Conservation (phyloP, 2,888 invertebrate species). For the Argynnis bischoffii region DNA sequence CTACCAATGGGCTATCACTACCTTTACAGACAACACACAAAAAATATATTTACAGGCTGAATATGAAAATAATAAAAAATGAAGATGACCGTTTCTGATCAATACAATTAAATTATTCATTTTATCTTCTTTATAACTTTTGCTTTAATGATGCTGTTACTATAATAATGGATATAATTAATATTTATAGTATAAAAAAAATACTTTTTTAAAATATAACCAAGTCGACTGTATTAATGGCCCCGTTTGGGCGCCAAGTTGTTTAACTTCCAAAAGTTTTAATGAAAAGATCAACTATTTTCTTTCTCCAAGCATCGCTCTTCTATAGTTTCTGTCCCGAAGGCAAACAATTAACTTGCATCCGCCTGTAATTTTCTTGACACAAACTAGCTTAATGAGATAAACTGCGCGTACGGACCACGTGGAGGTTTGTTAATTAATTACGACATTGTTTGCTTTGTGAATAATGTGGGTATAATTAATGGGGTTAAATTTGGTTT, state of each 20-base stretch:
- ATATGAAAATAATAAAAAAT: too few relatives aligned
- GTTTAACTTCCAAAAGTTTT: neutral
- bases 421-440: conserved; percentile 39
- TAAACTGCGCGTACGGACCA: conserved; percentile 39
- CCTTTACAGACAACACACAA: too few relatives aligned
- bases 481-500: conserved; percentile 22
- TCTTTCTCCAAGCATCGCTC: conserved; percentile 25
- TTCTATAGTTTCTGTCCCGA: conserved; percentile 33
- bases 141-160: too few relatives aligned
- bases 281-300: conserved; percentile 9
- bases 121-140: too few relatives aligned
- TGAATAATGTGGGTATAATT: conserved; percentile 29
- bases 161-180: too few relatives aligned
- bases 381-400: conserved; percentile 42
- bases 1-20: too few relatives aligned
- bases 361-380: conserved; percentile 54
- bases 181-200: too few relatives aligned
- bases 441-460: conserved; percentile 38
- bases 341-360: conserved; percentile 52
- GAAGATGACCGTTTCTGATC: too few relatives aligned
- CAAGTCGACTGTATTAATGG: neutral
- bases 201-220: too few relatives aligned
- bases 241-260: neutral
- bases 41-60: too few relatives aligned
- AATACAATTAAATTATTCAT: too few relatives aligned